These are phyloP conservation scores for Fringilla coelebs DNA, from an alignment of 2,797 vertebrate species.

Conservation along the genomic window DNA sequence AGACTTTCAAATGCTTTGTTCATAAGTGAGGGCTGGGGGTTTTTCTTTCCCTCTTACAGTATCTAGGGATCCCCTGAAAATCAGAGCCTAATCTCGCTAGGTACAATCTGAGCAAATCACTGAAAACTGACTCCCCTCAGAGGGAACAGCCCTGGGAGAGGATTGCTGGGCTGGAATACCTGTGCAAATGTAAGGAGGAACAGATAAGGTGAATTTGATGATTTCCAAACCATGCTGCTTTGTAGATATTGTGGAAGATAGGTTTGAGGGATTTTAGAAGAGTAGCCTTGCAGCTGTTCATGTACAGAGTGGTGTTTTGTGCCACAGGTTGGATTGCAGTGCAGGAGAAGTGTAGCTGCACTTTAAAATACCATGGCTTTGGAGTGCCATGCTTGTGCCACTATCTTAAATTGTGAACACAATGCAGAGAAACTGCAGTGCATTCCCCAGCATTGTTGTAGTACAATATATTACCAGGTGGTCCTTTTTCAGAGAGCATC, in stretches of 20 bases:
- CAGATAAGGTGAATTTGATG: neutral
- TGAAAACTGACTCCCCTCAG: neutral
- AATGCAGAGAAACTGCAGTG: neutral
- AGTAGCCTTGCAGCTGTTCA: neutral
- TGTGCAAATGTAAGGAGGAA: neutral
- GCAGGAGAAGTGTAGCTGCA: neutral
- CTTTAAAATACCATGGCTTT: neutral
- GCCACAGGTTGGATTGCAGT: neutral
- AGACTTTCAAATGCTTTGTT: neutral
- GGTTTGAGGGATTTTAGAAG: neutral
- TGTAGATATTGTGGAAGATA: neutral
- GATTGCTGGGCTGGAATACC: neutral
- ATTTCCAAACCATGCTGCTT: neutral
- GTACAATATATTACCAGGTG: neutral
- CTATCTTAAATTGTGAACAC: neutral
- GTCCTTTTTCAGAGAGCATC: neutral
- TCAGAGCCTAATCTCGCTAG: neutral
- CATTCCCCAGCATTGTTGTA: neutral
- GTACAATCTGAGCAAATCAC: neutral
- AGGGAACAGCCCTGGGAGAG: neutral
- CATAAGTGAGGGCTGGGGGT: rapidly evolving
- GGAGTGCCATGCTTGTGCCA: neutral
- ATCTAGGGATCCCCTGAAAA: neutral
- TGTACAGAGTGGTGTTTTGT: neutral
- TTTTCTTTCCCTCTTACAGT: neutral